These are phyloP conservation scores for Nipponia nippon DNA, from an alignment of 2,113 vertebrate genomes.

Conservation along the genomic window DNA sequence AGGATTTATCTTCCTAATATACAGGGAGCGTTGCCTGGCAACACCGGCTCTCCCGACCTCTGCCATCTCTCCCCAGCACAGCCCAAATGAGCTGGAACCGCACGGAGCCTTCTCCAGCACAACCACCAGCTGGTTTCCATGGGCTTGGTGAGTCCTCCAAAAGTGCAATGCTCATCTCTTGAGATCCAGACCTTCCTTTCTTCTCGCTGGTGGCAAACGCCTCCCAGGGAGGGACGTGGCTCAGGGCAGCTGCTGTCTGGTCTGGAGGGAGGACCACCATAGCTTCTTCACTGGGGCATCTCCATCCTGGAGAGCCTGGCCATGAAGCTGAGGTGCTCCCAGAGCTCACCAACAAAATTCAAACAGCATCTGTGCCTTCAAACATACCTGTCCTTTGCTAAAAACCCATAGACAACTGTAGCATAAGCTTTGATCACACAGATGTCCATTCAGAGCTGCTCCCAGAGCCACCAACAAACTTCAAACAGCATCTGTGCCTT, in stretches of 20 bases:
- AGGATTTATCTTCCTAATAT: conserved; percentile 59
- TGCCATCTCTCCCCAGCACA: conserved; percentile 1
- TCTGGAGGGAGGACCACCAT: not conserved
- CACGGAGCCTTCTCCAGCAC: not conserved
- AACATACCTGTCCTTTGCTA: not conserved
- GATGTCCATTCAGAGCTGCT: not conserved
- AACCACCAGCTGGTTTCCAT: not conserved
- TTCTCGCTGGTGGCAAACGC: not conserved
- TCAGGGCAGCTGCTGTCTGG: not conserved
- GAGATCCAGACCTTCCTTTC: not conserved
- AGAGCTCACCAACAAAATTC: not conserved
- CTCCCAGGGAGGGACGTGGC: not conserved
- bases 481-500: fast-evolving
- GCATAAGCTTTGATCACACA: not conserved
- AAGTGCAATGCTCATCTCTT: fast-evolving
- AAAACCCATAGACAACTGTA: not conserved
- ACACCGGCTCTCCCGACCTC: not conserved
- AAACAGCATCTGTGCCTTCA: fast-evolving
- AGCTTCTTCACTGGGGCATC: not conserved
- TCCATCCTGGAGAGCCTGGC: fast-evolving
- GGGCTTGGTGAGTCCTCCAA: not conserved
- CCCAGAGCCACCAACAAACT: not conserved
- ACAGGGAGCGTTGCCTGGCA: conserved; percentile 50
- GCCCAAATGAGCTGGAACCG: not conserved
- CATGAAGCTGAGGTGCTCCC: fast-evolving